Base-by-base conservation (phyloP, 2,888 invertebrate genomes). In the Eristalis intricaria region DNA sequence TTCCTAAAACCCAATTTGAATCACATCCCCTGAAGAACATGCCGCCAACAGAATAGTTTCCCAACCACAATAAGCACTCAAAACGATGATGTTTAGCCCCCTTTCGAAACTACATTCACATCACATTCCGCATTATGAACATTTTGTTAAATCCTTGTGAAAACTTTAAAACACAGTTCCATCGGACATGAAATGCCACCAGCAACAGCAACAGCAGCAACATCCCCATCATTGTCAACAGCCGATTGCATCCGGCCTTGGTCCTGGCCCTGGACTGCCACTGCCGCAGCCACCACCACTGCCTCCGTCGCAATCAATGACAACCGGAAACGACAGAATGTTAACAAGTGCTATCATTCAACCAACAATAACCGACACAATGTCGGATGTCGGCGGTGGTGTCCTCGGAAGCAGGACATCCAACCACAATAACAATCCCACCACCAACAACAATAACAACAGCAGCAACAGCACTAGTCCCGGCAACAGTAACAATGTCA, bases 291-390 rank as follows among this genome's bases (percentile, higher is more conserved):
- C 82, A 73, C 63, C 89, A 78, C 89, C 89, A 23, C 90, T 89
- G 58, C 90, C 90, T 65, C 90, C 90, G 79, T 88, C 90, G 84
- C 90, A 90, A 88, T 91, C 91, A 90, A 89, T 91, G 90, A 90
- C 92, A 90, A 91, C 90, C 91, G 92, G 92, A 92, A 92, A 91
- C 91, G 92, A 92, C 90, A 91, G 92, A 91, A 92, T 93, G 93
- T 93, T 93, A 92, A 92, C 93, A 92, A 91, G 91, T 89, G 90
- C 91, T 90, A 90, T 91, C 84, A 91, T 89, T 86, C 90, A 89
- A 84, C 89, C 89, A 80, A 81, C 88, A 89, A 88, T 89, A 88
- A 89, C 88, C 84, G 84, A 84, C 65, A 82, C 89, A 80, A 80
- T 89, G 89, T 79, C 86, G 77, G 88, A 89, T 84, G 89, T 89